Evolutionary conservation across 2,888 invertebrate genomes (phyloP).

Genomic region (Clitarchus hookeri): DNA sequence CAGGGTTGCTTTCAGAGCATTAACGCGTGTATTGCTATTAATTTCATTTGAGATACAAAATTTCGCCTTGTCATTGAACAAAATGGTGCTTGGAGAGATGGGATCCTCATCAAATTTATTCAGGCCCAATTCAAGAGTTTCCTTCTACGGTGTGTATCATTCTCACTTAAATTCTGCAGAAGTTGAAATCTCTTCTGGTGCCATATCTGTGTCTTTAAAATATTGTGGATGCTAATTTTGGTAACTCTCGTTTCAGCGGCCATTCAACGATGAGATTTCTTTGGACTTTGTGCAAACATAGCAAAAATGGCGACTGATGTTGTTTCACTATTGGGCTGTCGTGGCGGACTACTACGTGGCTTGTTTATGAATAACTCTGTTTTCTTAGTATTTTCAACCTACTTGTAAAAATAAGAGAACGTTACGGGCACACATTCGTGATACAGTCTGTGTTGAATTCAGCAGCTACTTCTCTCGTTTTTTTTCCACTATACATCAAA

Average conservation of each 20-base stretch:
- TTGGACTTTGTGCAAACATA: neutral
- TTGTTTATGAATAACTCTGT: conserved; percentile 29
- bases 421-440: neutral
- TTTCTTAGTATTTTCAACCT: conserved; percentile 28
- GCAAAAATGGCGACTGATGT: conserved; percentile 20
- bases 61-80: neutral
- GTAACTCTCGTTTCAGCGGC: neutral
- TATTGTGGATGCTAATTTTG: neutral
- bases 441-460: neutral
- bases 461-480: neutral
- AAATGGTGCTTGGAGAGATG: neutral
- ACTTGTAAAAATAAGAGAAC: neutral
- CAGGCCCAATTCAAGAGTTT: neutral
- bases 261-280: neutral
- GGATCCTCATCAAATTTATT: neutral
- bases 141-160: neutral
- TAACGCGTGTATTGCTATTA: neutral
- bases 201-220: neutral
- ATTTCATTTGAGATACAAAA: neutral
- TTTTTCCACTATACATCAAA: neutral
- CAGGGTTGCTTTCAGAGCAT: neutral
- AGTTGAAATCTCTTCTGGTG: neutral
- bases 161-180: neutral
- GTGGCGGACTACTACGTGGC: conserved; percentile 36
- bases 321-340: neutral